phyloP scores from a whole-genome alignment of 2,888 invertebrate species.

The Latrodectus elegans region DNA sequence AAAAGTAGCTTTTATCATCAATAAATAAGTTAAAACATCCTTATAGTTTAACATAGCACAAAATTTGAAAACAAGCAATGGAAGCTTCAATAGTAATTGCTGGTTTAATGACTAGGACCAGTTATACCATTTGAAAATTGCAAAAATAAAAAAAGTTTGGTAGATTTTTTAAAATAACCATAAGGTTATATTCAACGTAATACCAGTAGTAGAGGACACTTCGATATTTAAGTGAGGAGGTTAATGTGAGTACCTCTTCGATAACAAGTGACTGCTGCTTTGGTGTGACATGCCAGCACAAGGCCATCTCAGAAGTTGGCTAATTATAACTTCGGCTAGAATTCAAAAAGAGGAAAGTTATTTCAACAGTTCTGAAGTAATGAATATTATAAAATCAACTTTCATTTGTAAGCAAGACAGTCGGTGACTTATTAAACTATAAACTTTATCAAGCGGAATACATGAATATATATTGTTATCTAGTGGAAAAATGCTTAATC shows the following conservation, averaged over 20 bases:
- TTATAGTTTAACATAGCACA: conserved; percentile 67
- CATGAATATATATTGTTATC: not conserved
- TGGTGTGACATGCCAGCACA: conserved; percentile 2
- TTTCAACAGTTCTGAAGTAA: conserved; percentile 51
- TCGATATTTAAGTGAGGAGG: conserved; percentile 34
- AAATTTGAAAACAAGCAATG: conserved; percentile 67
- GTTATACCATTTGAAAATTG: conserved; percentile 59
- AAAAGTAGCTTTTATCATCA: conserved; percentile 53
- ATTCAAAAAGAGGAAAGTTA: conserved; percentile 14
- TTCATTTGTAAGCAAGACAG: conserved; percentile 35
- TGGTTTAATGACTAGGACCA: conserved; percentile 68
- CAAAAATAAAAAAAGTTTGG: conserved; percentile 48
- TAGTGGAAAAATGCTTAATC: conserved; percentile 34
- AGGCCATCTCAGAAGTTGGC: not conserved
- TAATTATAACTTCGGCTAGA: not conserved
- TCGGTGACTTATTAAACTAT: conserved; percentile 19
- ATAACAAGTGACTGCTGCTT: conserved; percentile 67
- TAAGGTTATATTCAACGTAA: conserved; percentile 66
- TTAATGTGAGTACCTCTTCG: conserved; percentile 49
- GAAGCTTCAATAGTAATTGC: conserved; percentile 66
- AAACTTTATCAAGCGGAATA: conserved; percentile 30
- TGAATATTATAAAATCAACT: conserved; percentile 39
- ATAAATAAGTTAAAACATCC: conserved; percentile 68
- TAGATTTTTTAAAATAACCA: conserved; percentile 47
- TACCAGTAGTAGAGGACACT: conserved; percentile 64